Conservation (phyloP, 2,888 invertebrate genomes). For the Callyntrura guangdongensis region DNA sequence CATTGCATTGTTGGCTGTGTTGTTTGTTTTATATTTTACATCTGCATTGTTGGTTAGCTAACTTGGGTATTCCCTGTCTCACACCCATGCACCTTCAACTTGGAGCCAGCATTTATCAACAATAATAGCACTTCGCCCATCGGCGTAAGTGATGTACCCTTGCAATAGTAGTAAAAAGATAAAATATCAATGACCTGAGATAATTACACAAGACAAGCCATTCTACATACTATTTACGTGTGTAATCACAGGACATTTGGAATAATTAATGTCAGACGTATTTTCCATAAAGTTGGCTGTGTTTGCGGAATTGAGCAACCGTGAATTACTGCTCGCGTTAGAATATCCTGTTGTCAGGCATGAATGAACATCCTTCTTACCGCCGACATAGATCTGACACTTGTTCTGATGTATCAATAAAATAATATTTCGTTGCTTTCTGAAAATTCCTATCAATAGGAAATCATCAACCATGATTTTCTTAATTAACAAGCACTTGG, state of each 20-base stretch:
- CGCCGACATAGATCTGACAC: too few species aligned
- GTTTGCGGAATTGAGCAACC: not conserved
- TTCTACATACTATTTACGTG: not conserved
- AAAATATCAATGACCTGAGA: not conserved
- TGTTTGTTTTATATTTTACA: too few species aligned
- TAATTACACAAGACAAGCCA: not conserved
- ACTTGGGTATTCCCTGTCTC: not conserved
- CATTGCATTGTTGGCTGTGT: too few species aligned
- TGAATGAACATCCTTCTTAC: not conserved
- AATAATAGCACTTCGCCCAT: not conserved
- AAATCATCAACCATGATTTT: too few species aligned
- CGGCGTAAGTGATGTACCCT: not conserved
- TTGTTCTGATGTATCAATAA: too few species aligned
- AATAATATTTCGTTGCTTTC: too few species aligned
- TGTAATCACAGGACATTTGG: not conserved
- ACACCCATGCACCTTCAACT: not conserved
- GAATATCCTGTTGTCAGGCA: not conserved
- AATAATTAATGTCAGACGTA: conserved; percentile 5
- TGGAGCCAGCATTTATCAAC: too few species aligned
- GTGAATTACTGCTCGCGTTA: not conserved
- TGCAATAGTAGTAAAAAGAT: not conserved
- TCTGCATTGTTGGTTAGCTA: not conserved
- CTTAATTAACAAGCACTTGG: not conserved
- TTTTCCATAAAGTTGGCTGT: not conserved
- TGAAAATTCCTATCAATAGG: too few species aligned